phyloP scores from a whole-genome alignment of 1,140 invertebrate genomes.

The Lasioglossum albipes region DNA sequence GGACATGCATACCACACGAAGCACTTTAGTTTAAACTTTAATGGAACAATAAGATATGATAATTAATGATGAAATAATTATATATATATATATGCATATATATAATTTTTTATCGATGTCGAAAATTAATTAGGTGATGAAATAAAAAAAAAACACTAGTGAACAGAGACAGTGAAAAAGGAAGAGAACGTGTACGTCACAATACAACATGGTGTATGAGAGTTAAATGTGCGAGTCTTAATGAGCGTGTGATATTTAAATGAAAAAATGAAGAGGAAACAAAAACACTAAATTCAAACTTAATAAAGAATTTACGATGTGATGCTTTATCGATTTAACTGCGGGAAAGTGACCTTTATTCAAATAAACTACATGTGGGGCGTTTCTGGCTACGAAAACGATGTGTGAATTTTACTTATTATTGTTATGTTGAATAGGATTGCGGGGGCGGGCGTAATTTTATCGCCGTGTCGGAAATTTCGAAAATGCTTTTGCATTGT shows the following conservation, averaged over 20 bases:
- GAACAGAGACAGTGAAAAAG: slow-evolving; percentile 34
- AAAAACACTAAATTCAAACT: slow-evolving; percentile 65
- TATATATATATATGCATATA: slow-evolving; percentile 68
- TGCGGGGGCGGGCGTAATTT: slow-evolving; percentile 62
- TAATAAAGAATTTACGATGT: slow-evolving; percentile 70
- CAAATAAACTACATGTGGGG: slow-evolving; percentile 69
- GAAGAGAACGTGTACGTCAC: slow-evolving; percentile 25
- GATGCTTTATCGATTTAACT: slow-evolving; percentile 76
- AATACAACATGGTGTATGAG: slow-evolving; percentile 50
- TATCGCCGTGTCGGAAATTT: slow-evolving; percentile 64
- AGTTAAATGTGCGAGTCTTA: slow-evolving; percentile 47
- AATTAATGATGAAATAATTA: slow-evolving; percentile 71
- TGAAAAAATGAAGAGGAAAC: slow-evolving; percentile 36
- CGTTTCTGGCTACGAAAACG: slow-evolving; percentile 65
- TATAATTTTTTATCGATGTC: slow-evolving; percentile 77
- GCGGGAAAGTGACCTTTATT: slow-evolving; percentile 77
- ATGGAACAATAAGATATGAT: slow-evolving; percentile 68
- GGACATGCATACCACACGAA: slow-evolving; percentile 51
- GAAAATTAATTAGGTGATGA: slow-evolving; percentile 65
- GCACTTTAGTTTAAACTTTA: slow-evolving; percentile 70
- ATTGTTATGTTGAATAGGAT: slow-evolving; percentile 59
- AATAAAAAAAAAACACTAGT: slow-evolving; percentile 55
- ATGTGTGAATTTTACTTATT: slow-evolving; percentile 61
- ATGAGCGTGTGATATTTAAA: slow-evolving; percentile 51
- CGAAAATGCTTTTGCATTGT: slow-evolving; percentile 53